A percentile compares a stretch with the other conserved stretches of the same genome.
Evolutionary conservation across 2,888 invertebrate genomes (phyloP).

Genomic region (Hypomecis atomaria): DNA sequence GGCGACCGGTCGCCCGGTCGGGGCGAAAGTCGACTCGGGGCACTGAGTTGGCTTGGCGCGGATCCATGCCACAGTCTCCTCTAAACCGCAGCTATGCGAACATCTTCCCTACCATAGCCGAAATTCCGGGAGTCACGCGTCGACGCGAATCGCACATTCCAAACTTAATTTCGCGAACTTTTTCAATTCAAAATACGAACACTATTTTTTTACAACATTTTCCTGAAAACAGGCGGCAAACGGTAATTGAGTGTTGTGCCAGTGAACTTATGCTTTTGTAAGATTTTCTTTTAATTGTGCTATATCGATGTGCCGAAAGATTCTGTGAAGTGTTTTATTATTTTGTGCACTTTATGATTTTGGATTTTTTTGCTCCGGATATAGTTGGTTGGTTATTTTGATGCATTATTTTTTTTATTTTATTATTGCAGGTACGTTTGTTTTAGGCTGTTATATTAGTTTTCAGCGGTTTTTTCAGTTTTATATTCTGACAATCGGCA

Average conservation of each 20-base stretch:
- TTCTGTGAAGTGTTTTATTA: conserved; percentile 79
- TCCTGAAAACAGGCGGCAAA: conserved; percentile 71
- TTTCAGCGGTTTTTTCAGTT: too few relatives aligned
- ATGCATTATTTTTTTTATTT: conserved; percentile 53
- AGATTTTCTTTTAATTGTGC: conserved; percentile 70
- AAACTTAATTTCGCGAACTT: conserved; percentile 44
- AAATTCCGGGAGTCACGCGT: conserved; percentile 72
- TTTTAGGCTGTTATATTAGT: too few relatives aligned
- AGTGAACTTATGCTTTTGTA: conserved; percentile 73
- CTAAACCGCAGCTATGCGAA: conserved; percentile 83
- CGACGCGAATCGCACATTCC: conserved; percentile 68
- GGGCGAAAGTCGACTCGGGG: conserved; percentile 81
- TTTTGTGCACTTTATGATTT: conserved; percentile 80
- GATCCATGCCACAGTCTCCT: conserved; percentile 81
- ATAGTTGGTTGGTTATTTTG: conserved; percentile 78
- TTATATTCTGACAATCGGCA: too few relatives aligned
- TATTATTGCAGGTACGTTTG: conserved; percentile 28
- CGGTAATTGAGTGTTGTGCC: conserved; percentile 81
- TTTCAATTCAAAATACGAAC: conserved; percentile 48
- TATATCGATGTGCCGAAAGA: conserved; percentile 70
- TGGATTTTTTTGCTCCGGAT: conserved; percentile 82
- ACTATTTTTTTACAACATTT: conserved; percentile 55
- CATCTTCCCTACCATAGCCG: conserved; percentile 83
- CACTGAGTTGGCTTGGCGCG: conserved; percentile 76
- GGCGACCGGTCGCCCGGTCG: conserved; percentile 84